phyloP scores from a whole-genome alignment of 2,797 vertebrate species.

The Pseudochirops cupreus region DNA sequence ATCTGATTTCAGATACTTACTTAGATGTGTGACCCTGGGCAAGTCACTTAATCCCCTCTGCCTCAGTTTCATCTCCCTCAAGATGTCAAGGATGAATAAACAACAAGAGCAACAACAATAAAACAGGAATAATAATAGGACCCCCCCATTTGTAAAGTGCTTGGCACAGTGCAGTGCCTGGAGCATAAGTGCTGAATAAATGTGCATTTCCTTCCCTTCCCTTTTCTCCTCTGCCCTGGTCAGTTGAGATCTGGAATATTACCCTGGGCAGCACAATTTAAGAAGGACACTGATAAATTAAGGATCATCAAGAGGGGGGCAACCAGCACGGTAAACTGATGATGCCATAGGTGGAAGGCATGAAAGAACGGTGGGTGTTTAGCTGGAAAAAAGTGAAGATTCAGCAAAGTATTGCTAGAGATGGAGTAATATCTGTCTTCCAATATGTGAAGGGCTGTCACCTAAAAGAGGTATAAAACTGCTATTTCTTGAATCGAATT shows the following conservation, averaged over 20 bases:
- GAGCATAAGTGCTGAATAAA: background rate
- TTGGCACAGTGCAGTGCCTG: background rate
- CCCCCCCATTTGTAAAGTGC: background rate
- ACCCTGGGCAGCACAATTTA: background rate
- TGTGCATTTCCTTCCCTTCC: background rate
- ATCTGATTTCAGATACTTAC: background rate
- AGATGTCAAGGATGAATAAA: background rate
- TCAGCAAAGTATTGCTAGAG: background rate
- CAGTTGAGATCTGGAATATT: background rate
- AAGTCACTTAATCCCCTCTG: background rate
- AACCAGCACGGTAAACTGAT: background rate
- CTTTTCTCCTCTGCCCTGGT: background rate
- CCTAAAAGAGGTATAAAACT: background rate
- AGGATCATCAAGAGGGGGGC: background rate
- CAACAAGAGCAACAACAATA: background rate
- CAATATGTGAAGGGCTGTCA: background rate
- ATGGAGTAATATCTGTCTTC: background rate
- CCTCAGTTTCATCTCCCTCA: background rate
- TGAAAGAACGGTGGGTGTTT: background rate
- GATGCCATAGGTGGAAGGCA: background rate
- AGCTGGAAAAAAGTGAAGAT: background rate
- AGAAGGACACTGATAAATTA: background rate
- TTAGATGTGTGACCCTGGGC: background rate
- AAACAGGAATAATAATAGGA: background rate
- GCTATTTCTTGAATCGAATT: background rate